Percentiles rank a stretch among this genome's conserved stretches.
phyloP scores from a whole-genome alignment of 1,140 invertebrate species.

The Atta colombica region DNA sequence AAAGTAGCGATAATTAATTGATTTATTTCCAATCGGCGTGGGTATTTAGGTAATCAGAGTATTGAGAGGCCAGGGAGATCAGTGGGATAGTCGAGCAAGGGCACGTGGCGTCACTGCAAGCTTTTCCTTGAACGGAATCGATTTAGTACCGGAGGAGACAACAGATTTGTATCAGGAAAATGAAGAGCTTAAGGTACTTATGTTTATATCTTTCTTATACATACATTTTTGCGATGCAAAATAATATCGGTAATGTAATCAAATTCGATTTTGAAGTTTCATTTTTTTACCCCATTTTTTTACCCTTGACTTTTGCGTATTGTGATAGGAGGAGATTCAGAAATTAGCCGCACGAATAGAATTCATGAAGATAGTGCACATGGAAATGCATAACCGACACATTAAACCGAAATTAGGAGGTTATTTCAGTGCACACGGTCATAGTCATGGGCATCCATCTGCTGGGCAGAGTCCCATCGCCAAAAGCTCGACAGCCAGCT shows the following conservation, averaged over 20 bases:
- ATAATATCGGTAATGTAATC: neutral
- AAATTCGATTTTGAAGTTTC: neutral
- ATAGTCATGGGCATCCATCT: slow-evolving; percentile 75
- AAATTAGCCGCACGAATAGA: slow-evolving; percentile 96
- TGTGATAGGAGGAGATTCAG: slow-evolving; percentile 93
- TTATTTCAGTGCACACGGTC: slow-evolving; percentile 89
- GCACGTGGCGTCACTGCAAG: slow-evolving; percentile 93
- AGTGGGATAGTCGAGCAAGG: slow-evolving; percentile 93
- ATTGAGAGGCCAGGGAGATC: slow-evolving; percentile 93
- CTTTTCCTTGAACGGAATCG: slow-evolving; percentile 94
- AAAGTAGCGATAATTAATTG: neutral
- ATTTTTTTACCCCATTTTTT: neutral
- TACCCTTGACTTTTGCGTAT: neutral
- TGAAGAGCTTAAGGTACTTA: slow-evolving; percentile 93
- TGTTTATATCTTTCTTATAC: neutral
- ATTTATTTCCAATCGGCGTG: neutral
- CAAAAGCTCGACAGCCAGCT: slow-evolving; percentile 80
- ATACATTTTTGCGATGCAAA: too few relatives aligned
- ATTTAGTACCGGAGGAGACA: slow-evolving; percentile 92
- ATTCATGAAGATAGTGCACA: slow-evolving; percentile 96
- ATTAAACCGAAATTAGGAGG: slow-evolving; percentile 93
- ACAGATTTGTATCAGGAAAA: slow-evolving; percentile 95
- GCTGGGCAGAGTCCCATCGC: slow-evolving; percentile 78
- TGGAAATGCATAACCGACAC: slow-evolving; percentile 96
- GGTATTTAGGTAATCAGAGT: slow-evolving; percentile 91